Evolutionary conservation across 1,140 invertebrate genomes (phyloP), one percentile per base, ranked within the genome.

Genomic region (Wasmannia auropunctata): DNA sequence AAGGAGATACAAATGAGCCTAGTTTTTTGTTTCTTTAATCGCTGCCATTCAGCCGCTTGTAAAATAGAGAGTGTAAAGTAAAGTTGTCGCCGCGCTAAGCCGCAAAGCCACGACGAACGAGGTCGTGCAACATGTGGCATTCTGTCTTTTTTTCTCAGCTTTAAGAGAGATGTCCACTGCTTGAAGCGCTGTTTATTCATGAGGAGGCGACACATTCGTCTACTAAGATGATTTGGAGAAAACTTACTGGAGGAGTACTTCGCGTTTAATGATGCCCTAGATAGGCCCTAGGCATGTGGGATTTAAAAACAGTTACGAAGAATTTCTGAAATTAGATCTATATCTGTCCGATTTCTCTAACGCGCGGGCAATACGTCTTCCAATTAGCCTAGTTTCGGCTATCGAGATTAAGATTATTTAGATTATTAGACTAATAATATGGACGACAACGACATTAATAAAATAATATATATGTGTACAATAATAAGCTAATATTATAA

Each of bases 111-210:
- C 43, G 49, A 81, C 37, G 11, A 88, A 86, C 25, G 85, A 75
- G 85, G 76, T 81, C 85, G 85, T 72, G n/a, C 46, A 80, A 60
- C 84, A 76, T 56, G 84, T 86, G 85, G 75, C 76, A 72, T 87
- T 88, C 25, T 51, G 25, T 51, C 49, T 58, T 80, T 37, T 56
- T 37, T 37, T 65, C 25, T 60, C 31, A 28, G 43, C 43, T 49
- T n/a, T 74, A 60, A 85, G 76, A 85, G 72, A 85, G 43, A 85
- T 62, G 46, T 65, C 43, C 54, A 25, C 37, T 46, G 67, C 25
- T 58, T 74, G 67, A 69, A 69, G 31, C 62, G 49, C 46, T 56
- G 46, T 14, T 65, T 85, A 62, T 77, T 85, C 46, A 76, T 49
- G 31, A 85, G 49, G 46, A 77, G 19, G 43, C 16, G 58, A 67